phyloP scores from a whole-genome alignment of 2,888 invertebrate genomes.

The Dryocosmus kuriphilus region DNA sequence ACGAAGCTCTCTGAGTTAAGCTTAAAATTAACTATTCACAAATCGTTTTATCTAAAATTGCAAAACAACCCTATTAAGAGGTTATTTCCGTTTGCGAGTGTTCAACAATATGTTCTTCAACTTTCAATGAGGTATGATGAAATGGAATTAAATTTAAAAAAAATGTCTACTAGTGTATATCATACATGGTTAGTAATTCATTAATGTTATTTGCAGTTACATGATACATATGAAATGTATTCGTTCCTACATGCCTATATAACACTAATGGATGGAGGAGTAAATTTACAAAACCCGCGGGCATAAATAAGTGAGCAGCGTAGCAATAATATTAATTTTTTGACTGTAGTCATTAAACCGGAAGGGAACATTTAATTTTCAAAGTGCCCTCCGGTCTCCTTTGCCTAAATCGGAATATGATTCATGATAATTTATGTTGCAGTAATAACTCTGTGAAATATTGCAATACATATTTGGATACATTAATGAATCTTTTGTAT shows the following conservation, averaged over 20 bases:
- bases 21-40: too few relatives aligned
- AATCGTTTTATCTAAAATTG: too few relatives aligned
- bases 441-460: too few relatives aligned
- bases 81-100: too few relatives aligned
- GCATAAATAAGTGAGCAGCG: constrained; percentile 12
- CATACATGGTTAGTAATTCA: constrained; percentile 4
- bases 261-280: background rate
- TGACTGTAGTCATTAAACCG: constrained; percentile 10
- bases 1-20: too few relatives aligned
- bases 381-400: background rate
- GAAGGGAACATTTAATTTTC: constrained; percentile 10
- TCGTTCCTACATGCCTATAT: background rate
- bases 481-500: too few relatives aligned
- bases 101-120: too few relatives aligned
- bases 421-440: background rate
- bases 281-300: constrained; percentile 10
- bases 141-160: too few relatives aligned
- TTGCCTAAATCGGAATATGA: background rate
- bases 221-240: background rate
- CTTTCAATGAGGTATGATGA: too few relatives aligned
- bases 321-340: constrained; percentile 10
- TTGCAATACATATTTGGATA: too few relatives aligned
- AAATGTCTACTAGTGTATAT: too few relatives aligned
- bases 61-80: too few relatives aligned
- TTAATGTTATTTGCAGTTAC: constrained; percentile 6